Percentiles rank a stretch among this genome's conserved stretches.
Evolutionary conservation across 2,797 vertebrate genomes (phyloP).

Genomic region (Channa striata): DNA sequence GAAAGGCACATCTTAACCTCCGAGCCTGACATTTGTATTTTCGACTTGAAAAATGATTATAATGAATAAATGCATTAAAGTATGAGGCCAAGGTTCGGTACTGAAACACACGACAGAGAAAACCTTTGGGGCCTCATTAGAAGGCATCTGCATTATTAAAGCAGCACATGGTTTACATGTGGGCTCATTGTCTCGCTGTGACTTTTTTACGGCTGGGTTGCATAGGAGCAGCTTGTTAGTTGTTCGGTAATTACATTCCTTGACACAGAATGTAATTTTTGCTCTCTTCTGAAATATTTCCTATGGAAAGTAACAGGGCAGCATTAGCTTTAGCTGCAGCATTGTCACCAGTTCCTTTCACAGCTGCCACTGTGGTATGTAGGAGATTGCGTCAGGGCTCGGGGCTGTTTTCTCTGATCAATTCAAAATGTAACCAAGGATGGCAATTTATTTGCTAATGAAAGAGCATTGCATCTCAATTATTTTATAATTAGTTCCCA

Average conservation of each 20-base stretch:
- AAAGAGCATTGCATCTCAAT: slow-evolving; percentile 40
- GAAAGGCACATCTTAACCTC: no score
- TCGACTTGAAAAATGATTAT: no score
- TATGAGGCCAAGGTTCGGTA: neutral
- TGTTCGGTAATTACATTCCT: slow-evolving; percentile 34
- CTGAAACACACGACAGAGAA: no score
- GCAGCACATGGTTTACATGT: neutral
- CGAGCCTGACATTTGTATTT: no score
- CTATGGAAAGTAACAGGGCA: slow-evolving; percentile 10
- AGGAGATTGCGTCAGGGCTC: slow-evolving; percentile 35
- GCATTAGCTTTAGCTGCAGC: slow-evolving; percentile 5
- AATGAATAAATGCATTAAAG: no score
- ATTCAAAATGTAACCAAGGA: slow-evolving; percentile 42
- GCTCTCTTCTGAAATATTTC: slow-evolving; percentile 5
- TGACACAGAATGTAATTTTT: slow-evolving; percentile 19
- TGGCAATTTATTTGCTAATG: slow-evolving; percentile 52
- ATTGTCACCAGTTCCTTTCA: slow-evolving; percentile 11
- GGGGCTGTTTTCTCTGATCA: slow-evolving; percentile 55
- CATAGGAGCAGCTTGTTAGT: slow-evolving; percentile 14
- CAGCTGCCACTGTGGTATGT: slow-evolving; percentile 40
- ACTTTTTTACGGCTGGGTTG: slow-evolving; percentile 10
- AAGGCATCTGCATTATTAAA: no score
- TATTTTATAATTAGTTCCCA: slow-evolving; percentile 44
- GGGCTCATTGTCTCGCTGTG: slow-evolving; percentile 16
- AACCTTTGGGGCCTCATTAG: no score